These are phyloP conservation scores for Indicator maculatus DNA, from an alignment of 2,113 vertebrate species.

Conservation along the genomic window DNA sequence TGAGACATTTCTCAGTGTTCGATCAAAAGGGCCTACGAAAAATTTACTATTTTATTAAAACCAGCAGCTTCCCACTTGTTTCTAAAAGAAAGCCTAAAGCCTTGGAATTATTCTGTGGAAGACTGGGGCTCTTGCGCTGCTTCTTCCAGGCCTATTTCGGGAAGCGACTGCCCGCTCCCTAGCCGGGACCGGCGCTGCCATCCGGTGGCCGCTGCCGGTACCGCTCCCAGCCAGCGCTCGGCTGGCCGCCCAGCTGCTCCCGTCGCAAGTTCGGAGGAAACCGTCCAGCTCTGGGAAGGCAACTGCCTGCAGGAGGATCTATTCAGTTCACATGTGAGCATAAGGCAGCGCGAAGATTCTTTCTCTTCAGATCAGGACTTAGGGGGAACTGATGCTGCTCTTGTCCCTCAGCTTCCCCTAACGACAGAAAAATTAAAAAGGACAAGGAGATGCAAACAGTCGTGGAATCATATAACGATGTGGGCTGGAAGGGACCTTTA, in stretches of 20 bases:
- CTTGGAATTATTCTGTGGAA: accelerated
- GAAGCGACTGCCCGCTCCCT: accelerated
- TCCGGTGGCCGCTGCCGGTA: not conserved
- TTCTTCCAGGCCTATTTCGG: accelerated
- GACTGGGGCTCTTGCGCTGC: accelerated
- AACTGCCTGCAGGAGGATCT: too few species aligned
- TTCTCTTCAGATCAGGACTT: not conserved
- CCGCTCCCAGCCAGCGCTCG: not conserved
- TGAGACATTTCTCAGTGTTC: not conserved
- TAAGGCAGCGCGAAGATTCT: accelerated
- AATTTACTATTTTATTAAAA: not conserved
- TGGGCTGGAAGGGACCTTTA: too few species aligned
- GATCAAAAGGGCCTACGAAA: not conserved
- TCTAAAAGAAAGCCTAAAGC: not conserved
- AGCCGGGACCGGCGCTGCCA: not conserved
- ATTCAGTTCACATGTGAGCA: not conserved
- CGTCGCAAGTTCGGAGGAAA: accelerated
- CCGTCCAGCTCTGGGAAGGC: accelerated
- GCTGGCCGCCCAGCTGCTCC: not conserved
- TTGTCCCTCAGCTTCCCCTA: not conserved
- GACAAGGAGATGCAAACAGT: not conserved
- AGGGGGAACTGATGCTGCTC: accelerated
- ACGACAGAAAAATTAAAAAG: not conserved
- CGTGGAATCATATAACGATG: not conserved
- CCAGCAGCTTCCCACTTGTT: too few species aligned